These are phyloP conservation scores for Micrasema minimum DNA, from an alignment of 1,140 invertebrate species.

Conservation along the genomic window DNA sequence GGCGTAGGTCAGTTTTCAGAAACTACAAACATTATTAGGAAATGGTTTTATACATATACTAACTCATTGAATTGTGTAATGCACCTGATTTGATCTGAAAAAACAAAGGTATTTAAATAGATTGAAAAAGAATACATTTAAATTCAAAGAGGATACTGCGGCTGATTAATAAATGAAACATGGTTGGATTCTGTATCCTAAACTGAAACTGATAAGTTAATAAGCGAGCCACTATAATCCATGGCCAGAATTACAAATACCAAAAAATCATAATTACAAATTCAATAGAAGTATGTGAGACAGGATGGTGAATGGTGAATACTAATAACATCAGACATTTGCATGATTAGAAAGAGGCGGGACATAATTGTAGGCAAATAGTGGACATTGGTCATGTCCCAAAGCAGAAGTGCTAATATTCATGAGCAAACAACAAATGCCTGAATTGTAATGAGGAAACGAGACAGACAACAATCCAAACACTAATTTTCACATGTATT, in stretches of 20 bases:
- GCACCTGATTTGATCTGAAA: too few species aligned
- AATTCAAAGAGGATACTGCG: neutral
- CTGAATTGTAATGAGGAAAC: slow-evolving; percentile 28
- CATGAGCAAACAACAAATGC: slow-evolving; percentile 19
- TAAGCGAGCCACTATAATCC: slow-evolving; percentile 9
- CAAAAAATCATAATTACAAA: neutral
- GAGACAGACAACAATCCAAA: slow-evolving; percentile 1
- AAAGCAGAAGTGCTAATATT: slow-evolving; percentile 25
- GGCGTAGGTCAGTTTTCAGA: too few species aligned
- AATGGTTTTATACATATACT: too few species aligned
- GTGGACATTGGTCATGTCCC: slow-evolving; percentile 15
- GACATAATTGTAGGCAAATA: slow-evolving; percentile 25
- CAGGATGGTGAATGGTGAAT: neutral
- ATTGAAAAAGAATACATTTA: too few species aligned
- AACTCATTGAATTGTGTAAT: too few species aligned
- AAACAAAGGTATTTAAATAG: too few species aligned
- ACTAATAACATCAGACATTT: slow-evolving; percentile 17
- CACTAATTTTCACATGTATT: too few species aligned
- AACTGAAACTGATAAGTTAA: slow-evolving; percentile 9
- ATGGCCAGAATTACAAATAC: neutral
- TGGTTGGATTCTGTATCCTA: neutral
- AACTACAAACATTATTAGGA: too few species aligned
- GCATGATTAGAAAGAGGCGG: slow-evolving; percentile 23
- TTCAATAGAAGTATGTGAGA: neutral
- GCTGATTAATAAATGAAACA: too few species aligned